Conservation (phyloP, 2,888 invertebrate genomes). For the Drosophila acutilabella region DNA sequence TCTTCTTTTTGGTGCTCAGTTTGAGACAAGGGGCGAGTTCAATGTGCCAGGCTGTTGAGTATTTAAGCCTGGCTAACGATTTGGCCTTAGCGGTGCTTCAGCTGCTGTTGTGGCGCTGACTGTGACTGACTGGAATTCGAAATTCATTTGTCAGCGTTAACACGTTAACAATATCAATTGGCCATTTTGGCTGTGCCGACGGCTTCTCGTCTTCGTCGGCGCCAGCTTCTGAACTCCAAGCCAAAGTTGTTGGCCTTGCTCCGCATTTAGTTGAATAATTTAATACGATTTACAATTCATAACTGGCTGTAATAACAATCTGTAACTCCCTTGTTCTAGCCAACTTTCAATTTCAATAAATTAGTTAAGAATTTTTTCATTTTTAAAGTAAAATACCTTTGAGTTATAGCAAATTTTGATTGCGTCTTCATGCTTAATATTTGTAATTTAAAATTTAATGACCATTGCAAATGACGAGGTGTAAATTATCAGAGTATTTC, state of each 20-base stretch:
- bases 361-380: not conserved
- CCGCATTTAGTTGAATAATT: slow-evolving; percentile 43
- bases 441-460: slow-evolving; percentile 32
- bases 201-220: slow-evolving; percentile 31
- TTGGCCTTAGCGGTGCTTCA: slow-evolving; percentile 48
- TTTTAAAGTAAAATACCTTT: not conserved
- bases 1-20: slow-evolving; percentile 24
- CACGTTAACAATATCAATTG: slow-evolving; percentile 49
- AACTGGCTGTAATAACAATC: not conserved
- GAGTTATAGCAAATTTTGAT: not conserved
- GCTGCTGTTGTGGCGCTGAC: slow-evolving; percentile 26
- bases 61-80: slow-evolving; percentile 38
- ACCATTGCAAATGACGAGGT: slow-evolving; percentile 24
- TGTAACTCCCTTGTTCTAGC: slow-evolving; percentile 19
- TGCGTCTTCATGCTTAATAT: not conserved
- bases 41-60: slow-evolving; percentile 57
- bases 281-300: slow-evolving; percentile 18
- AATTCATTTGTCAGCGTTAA: slow-evolving; percentile 42
- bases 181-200: slow-evolving; percentile 34
- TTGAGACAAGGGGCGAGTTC: slow-evolving; percentile 53
- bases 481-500: slow-evolving; percentile 1
- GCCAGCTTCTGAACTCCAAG: slow-evolving; percentile 49
- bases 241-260: slow-evolving; percentile 68
- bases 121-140: slow-evolving; percentile 53
- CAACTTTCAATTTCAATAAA: slow-evolving; percentile 14